Conservation (phyloP, 1,140 invertebrate genomes). For the Chymomyza costata region DNA sequence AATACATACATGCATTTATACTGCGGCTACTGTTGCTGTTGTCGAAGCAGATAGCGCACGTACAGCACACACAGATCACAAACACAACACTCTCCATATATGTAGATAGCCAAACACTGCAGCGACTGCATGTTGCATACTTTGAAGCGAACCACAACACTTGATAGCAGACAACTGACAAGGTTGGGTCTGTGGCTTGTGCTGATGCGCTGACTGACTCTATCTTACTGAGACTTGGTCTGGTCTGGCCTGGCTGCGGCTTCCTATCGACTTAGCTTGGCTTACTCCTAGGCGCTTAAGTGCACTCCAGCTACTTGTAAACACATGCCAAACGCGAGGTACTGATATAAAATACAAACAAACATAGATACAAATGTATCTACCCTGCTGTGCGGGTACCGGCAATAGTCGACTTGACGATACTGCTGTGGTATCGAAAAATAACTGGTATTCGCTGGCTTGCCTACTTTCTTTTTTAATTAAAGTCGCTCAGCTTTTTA, state of each 20-base stretch:
- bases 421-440: too few relatives aligned
- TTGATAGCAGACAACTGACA: constrained; percentile 3
- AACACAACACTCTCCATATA: too few relatives aligned
- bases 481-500: too few relatives aligned
- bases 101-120: too few relatives aligned
- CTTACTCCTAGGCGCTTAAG: constrained; percentile 57
- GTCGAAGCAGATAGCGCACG: constrained; percentile 28
- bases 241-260: too few relatives aligned
- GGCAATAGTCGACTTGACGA: too few relatives aligned
- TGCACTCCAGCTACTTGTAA: constrained; percentile 67
- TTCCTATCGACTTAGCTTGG: constrained; percentile 41
- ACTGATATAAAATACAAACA: constrained; percentile 31
- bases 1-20: not conserved
- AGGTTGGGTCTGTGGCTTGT: too few relatives aligned
- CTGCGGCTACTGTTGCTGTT: constrained; percentile 2
- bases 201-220: too few relatives aligned
- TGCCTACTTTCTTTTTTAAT: too few relatives aligned
- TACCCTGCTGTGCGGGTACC: too few relatives aligned
- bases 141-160: constrained; percentile 3
- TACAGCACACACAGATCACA: constrained; percentile 14
- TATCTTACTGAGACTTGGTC: too few relatives aligned
- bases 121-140: constrained; percentile 32
- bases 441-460: too few relatives aligned
- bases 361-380: constrained; percentile 19
- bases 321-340: constrained; percentile 42